Evolutionary conservation across 2,113 vertebrate species (phyloP).

Genomic region (Eretmochelys imbricata): DNA sequence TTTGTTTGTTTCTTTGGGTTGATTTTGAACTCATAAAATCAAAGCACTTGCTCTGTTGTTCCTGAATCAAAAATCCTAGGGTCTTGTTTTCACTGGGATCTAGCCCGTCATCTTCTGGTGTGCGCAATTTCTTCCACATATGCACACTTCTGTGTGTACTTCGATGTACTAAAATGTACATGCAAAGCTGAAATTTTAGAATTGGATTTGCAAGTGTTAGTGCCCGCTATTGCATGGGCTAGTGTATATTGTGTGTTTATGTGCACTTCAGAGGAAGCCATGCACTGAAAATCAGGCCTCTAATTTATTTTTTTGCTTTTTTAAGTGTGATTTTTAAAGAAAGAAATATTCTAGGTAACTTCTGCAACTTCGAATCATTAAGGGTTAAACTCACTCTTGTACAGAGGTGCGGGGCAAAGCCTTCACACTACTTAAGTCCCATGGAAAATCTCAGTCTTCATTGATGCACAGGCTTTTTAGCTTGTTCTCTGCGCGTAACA

Average conservation of each 20-base stretch:
- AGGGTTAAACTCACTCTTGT: background rate
- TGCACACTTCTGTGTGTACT: background rate
- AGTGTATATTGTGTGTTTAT: background rate
- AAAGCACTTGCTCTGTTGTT: background rate
- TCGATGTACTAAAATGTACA: background rate
- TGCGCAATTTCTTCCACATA: background rate
- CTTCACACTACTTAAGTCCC: background rate
- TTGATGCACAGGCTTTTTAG: background rate
- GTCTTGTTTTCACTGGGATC: background rate
- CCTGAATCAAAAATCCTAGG: background rate
- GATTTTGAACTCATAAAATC: constrained; percentile 20
- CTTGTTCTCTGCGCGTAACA: background rate
- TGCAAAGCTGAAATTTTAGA: background rate
- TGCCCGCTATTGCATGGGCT: background rate
- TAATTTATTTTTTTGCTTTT: background rate
- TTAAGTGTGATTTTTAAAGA: background rate
- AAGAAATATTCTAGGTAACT: background rate
- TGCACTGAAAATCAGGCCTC: background rate
- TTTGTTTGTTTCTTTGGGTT: background rate
- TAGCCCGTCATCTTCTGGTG: background rate
- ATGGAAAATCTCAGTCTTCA: background rate
- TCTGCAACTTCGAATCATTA: background rate
- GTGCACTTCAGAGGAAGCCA: background rate
- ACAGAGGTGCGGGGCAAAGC: fast-evolving
- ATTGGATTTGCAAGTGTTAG: background rate